Conservation (phyloP, 2,113 vertebrate genomes). For the Bathybates hornii region DNA sequence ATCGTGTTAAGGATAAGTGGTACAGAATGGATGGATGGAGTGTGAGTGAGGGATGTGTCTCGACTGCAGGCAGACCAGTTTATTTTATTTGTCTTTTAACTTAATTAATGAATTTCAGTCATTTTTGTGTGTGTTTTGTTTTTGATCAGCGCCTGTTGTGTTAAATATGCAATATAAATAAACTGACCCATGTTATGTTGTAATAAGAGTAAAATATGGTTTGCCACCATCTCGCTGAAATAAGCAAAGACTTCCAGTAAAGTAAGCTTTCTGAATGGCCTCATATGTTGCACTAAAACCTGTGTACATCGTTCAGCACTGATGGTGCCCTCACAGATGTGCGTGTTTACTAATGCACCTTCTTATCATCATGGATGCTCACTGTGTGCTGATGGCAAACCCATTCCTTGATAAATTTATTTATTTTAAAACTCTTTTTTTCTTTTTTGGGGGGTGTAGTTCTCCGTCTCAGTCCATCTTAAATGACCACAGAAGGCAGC, state of each 20-base stretch:
- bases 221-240: not conserved
- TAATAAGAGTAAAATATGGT: not conserved
- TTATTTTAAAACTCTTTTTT: not conserved
- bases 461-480: not conserved
- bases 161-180: not conserved
- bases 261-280: not conserved
- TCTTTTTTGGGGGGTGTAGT: not conserved
- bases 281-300: not conserved
- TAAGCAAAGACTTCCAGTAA: not conserved
- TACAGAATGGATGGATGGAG: not conserved
- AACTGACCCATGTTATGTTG: not conserved
- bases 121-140: not conserved
- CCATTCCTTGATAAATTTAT: not conserved
- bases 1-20: not conserved
- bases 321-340: not conserved
- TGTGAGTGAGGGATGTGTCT: not conserved
- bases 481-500: not conserved
- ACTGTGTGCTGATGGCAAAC: not conserved
- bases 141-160: not conserved
- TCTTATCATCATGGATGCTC: not conserved
- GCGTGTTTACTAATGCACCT: not conserved
- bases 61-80: not conserved
- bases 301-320: not conserved
- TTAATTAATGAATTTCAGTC: not conserved
- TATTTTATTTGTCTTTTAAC: not conserved